These are phyloP conservation scores for Spisula solida DNA, from an alignment of 2,888 invertebrate genomes.

Conservation along the genomic window DNA sequence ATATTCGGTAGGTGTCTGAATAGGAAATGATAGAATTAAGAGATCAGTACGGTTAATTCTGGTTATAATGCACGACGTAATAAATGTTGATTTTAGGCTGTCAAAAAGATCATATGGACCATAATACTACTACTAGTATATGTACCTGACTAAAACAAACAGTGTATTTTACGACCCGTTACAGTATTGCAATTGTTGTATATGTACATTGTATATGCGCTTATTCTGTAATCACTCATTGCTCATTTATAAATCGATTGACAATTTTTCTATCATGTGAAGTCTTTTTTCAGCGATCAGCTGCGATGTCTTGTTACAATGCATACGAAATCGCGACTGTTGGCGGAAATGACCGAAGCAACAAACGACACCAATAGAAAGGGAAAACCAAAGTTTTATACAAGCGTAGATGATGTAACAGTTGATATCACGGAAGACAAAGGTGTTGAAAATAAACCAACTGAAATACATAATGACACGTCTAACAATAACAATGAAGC, in stretches of 20 bases:
- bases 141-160: not conserved
- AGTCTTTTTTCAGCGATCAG: constrained; percentile 33
- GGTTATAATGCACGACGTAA: no score
- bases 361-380: not conserved
- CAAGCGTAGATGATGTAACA: not conserved
- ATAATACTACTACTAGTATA: no score
- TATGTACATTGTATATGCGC: no score
- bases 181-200: no score
- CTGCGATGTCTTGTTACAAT: constrained; percentile 30
- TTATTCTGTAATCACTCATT: not conserved
- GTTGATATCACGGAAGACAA: not conserved
- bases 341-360: not conserved
- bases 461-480: not conserved
- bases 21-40: no score
- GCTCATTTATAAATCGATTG: not conserved
- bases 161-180: not conserved
- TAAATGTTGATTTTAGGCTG: not conserved
- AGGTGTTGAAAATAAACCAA: not conserved
- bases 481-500: not conserved
- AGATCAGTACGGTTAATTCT: no score
- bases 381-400: constrained; percentile 3
- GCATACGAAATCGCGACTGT: not conserved
- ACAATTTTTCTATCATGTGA: not conserved
- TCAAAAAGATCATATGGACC: not conserved
- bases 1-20: constrained; percentile 77